A percentile compares a stretch with the other conserved stretches of the same genome.
Conservation (phyloP, 2,113 vertebrate species). For the Lontra canadensis region DNA sequence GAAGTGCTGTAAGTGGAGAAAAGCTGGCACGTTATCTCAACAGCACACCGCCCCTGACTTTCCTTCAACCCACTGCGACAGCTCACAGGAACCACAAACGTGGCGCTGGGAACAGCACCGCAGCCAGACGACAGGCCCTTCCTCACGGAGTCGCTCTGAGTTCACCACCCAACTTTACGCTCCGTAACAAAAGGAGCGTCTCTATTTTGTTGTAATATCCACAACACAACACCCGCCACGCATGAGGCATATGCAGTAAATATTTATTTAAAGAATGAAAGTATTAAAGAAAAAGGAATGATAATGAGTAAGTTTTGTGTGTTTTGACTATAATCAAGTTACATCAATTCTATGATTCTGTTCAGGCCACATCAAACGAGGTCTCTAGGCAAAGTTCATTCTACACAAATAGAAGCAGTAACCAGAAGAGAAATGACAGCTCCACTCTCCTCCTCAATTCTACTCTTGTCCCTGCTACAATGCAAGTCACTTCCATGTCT, state of each 20-base stretch:
- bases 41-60: background rate
- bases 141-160: background rate
- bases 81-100: background rate
- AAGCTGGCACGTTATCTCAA: background rate
- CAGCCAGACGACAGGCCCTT: background rate
- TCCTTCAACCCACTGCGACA: background rate
- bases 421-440: background rate
- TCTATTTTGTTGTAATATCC: background rate
- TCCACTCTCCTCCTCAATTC: background rate
- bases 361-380: background rate
- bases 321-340: background rate
- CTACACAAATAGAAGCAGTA: background rate
- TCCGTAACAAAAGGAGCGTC: background rate
- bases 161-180: background rate
- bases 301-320: background rate
- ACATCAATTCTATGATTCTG: background rate
- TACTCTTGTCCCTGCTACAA: background rate
- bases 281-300: background rate
- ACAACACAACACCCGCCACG: background rate
- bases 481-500: background rate
- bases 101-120: background rate
- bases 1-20: background rate
- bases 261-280: background rate
- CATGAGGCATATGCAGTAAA: background rate
- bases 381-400: background rate